Base-by-base conservation (phyloP, 2,113 vertebrate species). In the Sceloporus undulatus region DNA sequence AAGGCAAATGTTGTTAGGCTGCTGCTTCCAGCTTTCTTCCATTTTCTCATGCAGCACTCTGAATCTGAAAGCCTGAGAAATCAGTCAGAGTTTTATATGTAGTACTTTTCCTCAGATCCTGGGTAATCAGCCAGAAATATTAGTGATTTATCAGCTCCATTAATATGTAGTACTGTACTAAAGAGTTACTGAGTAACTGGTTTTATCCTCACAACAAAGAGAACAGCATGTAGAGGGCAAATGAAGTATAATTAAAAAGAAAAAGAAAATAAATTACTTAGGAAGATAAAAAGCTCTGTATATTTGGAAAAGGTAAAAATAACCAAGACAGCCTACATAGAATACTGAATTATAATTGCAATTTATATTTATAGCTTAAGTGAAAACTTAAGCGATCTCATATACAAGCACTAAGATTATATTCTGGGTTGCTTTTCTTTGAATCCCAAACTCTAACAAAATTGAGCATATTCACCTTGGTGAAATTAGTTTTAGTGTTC, bases 81-180 rank as follows among this genome's bases (percentile, higher is more conserved):
- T 65, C 73, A 85, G 34, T 38, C 84, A 56, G 6, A 19, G 56
- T 40, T 56, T 84, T 56, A 18, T n/a, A 38, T 74, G 82, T 27
- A 73, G 48, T 14, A 54, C 10, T 54, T 27, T 73, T 8, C 48
- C 48, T 84, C 3, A 1, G n/a, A 62, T 16, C 34, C 29, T 73
- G n/a, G 70, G 48, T 54, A 56, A 84, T 84, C 70, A 84, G 70
- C 70, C 70, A 84, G 40, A 85, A 75, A 16, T 85, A 62, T 80
- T 38, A 19, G 54, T 13, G 16, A 80, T 59, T 34, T 21, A 21
- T 59, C 16, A 34, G 18, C 54, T 80, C 29, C 18, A 59, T 21
- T 16, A 56, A 59, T 54, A 34, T 56, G 27, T 34, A 34, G 34
- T 34, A 34, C 42, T 29, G 14, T 18, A 27, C 34, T 19, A 10